phyloP scores from a whole-genome alignment of 2,888 invertebrate species.

The Cetonia aurata region DNA sequence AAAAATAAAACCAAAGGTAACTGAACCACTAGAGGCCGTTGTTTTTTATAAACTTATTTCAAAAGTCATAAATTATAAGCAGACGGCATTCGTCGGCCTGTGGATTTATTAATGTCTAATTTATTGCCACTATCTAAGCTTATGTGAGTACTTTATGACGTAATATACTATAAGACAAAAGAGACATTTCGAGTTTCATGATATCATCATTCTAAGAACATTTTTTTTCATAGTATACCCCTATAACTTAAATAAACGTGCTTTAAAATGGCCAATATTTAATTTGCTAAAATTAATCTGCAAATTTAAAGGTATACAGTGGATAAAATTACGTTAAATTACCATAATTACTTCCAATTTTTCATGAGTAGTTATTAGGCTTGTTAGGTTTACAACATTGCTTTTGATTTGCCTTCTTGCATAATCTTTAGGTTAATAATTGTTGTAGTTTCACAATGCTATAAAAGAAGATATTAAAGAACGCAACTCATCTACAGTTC shows the following conservation, averaged over 20 bases:
- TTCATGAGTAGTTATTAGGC: background rate
- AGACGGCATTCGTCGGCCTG: conserved; percentile 9
- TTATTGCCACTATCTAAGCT: conserved; percentile 19
- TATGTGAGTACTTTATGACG: conserved; percentile 16
- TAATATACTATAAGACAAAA: background rate
- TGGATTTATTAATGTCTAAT: conserved; percentile 35
- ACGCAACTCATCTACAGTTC: no score
- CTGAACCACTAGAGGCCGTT: background rate
- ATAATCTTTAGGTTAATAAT: no score
- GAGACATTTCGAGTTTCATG: background rate
- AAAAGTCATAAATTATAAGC: conserved; percentile 14
- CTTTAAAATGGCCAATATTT: no score
- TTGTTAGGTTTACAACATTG: no score
- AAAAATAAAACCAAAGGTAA: conserved; percentile 25
- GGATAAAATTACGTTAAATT: no score
- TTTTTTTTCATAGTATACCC: background rate
- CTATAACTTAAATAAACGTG: background rate
- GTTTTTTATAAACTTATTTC: conserved; percentile 26
- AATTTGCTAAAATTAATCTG: no score
- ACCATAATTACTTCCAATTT: background rate
- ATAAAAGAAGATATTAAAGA: no score
- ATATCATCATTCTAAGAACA: conserved; percentile 4
- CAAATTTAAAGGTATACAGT: no score
- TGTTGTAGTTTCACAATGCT: no score
- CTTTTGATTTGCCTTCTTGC: no score